Conservation (phyloP, 2,797 vertebrate genomes). For the Ctenopoma multispine region DNA sequence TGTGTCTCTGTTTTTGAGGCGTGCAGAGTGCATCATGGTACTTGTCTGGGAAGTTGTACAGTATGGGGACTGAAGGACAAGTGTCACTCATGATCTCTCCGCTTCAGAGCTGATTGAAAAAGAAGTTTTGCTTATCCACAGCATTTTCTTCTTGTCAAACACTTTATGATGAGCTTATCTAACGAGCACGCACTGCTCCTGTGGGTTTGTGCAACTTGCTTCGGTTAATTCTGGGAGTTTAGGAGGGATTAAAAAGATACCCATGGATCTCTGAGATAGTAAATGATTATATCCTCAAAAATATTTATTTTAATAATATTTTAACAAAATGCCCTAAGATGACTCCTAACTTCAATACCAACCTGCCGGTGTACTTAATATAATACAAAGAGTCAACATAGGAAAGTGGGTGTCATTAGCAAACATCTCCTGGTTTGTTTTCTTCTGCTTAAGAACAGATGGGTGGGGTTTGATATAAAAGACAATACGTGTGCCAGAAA, state of each 20-base stretch:
- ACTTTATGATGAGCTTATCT: neutral
- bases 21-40: neutral
- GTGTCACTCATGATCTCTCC: slow-evolving; percentile 6
- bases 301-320: neutral
- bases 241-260: neutral
- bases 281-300: too few species aligned
- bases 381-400: slow-evolving; percentile 12
- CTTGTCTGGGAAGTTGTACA: neutral
- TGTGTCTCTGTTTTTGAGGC: slow-evolving; percentile 4
- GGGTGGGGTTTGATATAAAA: slow-evolving; percentile 34
- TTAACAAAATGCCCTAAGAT: neutral
- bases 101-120: slow-evolving; percentile 3
- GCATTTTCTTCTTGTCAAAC: neutral
- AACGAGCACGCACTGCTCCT: neutral
- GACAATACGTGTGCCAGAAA: slow-evolving; percentile 19
- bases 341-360: slow-evolving; percentile 2
- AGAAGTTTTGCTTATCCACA: neutral
- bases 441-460: slow-evolving; percentile 20
- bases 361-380: slow-evolving; percentile 1
- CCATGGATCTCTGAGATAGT: neutral
- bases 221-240: neutral
- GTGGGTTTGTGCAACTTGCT: neutral
- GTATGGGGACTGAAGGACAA: slow-evolving; percentile 13
- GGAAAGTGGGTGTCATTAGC: slow-evolving; percentile 28
- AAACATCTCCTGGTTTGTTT: slow-evolving; percentile 51